phyloP scores from a whole-genome alignment of 2,797 vertebrate genomes.

The Cossypha niveicapilla region DNA sequence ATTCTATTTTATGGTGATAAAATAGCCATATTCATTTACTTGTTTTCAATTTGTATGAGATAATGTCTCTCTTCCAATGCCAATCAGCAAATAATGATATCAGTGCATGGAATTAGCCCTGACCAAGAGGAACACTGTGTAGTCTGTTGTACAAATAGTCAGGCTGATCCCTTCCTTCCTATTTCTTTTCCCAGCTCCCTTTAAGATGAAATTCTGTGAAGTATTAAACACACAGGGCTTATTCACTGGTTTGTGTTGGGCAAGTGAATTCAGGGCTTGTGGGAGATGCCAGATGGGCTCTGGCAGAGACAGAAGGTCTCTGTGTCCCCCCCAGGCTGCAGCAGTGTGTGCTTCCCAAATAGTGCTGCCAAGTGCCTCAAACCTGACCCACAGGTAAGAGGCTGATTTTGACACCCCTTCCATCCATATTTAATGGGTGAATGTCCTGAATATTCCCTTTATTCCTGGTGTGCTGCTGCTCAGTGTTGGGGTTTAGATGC shows the following conservation, averaged over 20 bases:
- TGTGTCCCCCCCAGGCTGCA: neutral
- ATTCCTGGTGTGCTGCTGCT: accelerated
- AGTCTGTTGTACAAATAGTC: neutral
- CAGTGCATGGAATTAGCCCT: neutral
- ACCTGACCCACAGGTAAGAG: neutral
- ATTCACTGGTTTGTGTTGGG: slow-evolving; percentile 36
- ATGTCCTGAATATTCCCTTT: neutral
- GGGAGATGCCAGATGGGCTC: slow-evolving; percentile 56
- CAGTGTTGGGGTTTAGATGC: accelerated
- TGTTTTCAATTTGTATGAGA: neutral
- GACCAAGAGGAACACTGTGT: neutral
- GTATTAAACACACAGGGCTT: slow-evolving; percentile 36
- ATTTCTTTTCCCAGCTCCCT: neutral
- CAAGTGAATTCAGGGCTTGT: slow-evolving; percentile 39
- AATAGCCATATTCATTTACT: neutral
- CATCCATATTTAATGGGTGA: neutral
- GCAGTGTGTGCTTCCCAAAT: neutral
- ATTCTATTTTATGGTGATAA: neutral
- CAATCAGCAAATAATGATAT: neutral
- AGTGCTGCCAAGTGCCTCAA: neutral
- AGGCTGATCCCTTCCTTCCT: slow-evolving; percentile 27
- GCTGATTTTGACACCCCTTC: neutral
- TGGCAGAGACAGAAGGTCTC: slow-evolving; percentile 5
- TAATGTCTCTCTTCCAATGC: neutral
- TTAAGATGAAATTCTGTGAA: slow-evolving; percentile 10